Evolutionary conservation across 2,113 vertebrate species (phyloP).

Genomic region (Cottus gobio): DNA sequence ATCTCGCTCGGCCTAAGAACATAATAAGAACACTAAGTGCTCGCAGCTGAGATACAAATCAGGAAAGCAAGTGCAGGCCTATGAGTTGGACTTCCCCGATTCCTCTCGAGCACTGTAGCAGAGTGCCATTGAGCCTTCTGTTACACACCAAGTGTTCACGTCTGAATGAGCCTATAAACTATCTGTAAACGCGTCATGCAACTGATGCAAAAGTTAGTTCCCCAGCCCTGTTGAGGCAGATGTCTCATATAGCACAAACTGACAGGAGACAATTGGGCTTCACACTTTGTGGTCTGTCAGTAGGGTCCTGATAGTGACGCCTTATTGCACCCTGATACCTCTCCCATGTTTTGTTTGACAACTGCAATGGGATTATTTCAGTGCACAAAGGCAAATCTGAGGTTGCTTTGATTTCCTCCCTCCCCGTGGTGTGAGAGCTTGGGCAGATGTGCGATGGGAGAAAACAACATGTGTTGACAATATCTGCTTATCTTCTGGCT

Average conservation of each 20-base stretch:
- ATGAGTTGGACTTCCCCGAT: constrained; percentile 42
- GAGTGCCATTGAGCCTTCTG: constrained; percentile 26
- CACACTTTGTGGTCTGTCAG: constrained; percentile 53
- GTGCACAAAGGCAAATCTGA: constrained; percentile 57
- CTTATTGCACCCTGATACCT: constrained; percentile 57
- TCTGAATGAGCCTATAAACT: constrained; percentile 53
- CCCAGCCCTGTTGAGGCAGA: constrained; percentile 15
- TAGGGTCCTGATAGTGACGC: constrained; percentile 57
- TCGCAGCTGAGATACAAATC: constrained; percentile 37
- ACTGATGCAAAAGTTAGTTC: constrained; percentile 38
- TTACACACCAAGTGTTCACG: constrained; percentile 44
- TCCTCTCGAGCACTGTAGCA: not conserved
- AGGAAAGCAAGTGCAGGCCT: constrained; percentile 27
- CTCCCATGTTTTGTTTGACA: constrained; percentile 62
- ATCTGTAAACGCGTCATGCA: constrained; percentile 30
- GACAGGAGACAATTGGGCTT: constrained; percentile 56
- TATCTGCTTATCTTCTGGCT: constrained; percentile 75
- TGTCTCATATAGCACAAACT: constrained; percentile 25
- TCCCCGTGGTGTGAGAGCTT: constrained; percentile 28
- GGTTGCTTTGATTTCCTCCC: constrained; percentile 37
- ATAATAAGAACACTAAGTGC: constrained; percentile 9
- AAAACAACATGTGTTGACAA: constrained; percentile 60
- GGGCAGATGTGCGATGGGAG: constrained; percentile 62
- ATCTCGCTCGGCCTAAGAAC: not conserved
- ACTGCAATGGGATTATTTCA: constrained; percentile 55